These are phyloP conservation scores for Lagodon rhomboides DNA, from an alignment of 2,797 vertebrate genomes.

Conservation along the genomic window DNA sequence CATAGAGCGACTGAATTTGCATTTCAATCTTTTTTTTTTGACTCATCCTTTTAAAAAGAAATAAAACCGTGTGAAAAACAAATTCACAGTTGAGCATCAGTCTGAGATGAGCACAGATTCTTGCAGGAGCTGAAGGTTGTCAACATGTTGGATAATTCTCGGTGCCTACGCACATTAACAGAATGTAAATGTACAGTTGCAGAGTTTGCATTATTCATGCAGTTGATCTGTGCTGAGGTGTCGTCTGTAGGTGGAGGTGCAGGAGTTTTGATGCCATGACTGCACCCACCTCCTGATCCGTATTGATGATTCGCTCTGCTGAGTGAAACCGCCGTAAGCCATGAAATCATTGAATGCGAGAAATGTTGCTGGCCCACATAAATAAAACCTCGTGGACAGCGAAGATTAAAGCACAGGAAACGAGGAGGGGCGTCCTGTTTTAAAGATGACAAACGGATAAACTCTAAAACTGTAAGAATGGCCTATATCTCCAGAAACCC, in stretches of 20 bases:
- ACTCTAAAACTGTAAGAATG: conserved; percentile 63
- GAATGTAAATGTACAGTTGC: not conserved
- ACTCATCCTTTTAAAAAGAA: too few species aligned
- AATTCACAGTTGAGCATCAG: not conserved
- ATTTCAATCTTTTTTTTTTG: too few species aligned
- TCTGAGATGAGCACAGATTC: not conserved
- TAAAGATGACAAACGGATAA: conserved; percentile 59
- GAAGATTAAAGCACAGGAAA: conserved; percentile 35
- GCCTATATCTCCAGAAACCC: conserved; percentile 69
- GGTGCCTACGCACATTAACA: not conserved
- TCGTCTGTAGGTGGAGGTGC: not conserved
- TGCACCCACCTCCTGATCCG: conserved; percentile 1
- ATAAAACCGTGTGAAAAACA: not conserved
- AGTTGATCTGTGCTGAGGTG: not conserved
- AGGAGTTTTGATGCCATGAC: not conserved
- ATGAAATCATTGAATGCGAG: conserved; percentile 22
- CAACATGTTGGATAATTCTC: not conserved
- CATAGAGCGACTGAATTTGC: too few species aligned
- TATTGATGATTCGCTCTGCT: conserved; percentile 14
- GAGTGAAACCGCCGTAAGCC: not conserved
- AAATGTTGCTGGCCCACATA: conserved; percentile 9
- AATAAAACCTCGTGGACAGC: conserved; percentile 23
- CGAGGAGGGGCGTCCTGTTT: conserved; percentile 18
- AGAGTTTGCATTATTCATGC: not conserved
- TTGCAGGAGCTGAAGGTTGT: not conserved